Evolutionary conservation across 1,140 invertebrate genomes (phyloP), one percentile per base, ranked within the genome.

Genomic region (Sitobion miscanthi): DNA sequence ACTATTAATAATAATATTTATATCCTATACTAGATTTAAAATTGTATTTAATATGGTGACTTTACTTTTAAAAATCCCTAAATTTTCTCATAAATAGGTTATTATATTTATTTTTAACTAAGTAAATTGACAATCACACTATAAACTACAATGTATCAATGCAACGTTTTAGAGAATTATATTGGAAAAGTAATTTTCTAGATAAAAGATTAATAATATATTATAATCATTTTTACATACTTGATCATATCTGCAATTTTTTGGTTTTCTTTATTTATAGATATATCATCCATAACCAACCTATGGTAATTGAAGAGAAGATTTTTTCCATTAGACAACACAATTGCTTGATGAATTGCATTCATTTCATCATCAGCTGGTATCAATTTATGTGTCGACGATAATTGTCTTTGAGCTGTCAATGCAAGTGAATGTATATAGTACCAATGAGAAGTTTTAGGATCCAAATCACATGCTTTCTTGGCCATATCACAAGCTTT

Each of bases 371-470:
- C 45, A 49, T 91, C 42, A 14, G 90, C 5, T 77, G 90, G 62
- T 17, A 11, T 30, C 3, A 57, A 91, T n/a, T 91, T 91, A n/a
- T 23, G 6, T 14, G 62, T 17, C 14, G 35, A 25, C 47, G 21
- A 77, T 0, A 77, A 77, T 45, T 47, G 11, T 47, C 90, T 91
- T 77, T 91, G 21, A 69, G 57, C 90, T 69, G 54, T 91, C 42
- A 91, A 69, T 45, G 20, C 42, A 49, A 91, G 38, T n/a, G 90
- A 91, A 77, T 69, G 14, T 30, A 91, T n/a, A 91, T 77, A 91
- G 47, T 82, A 91, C 90, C 62, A 91, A 91, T 91, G 20, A 42
- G 90, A 91, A 77, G 21, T 69, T 21, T 11, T 91, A 17, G 62
- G 90, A 49, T 77, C 14, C 4, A 91, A 91, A 91, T 47, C 89